Evolutionary conservation across 2,113 vertebrate genomes (phyloP).

Genomic region (Macrotis lagotis): DNA sequence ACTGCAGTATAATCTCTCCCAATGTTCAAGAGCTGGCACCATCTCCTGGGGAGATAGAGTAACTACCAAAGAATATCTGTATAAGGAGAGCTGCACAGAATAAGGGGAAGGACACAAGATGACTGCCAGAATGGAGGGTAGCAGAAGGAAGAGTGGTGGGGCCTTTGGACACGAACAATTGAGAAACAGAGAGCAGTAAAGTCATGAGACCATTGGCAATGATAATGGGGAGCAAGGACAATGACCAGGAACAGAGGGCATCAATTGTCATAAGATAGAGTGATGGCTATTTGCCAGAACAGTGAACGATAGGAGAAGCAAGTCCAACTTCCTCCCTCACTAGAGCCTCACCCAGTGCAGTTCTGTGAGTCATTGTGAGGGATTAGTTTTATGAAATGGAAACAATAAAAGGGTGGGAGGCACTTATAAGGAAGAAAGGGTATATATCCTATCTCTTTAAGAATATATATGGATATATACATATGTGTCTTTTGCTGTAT

Average conservation of each 20-base stretch:
- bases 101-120: neutral
- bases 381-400: neutral
- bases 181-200: neutral
- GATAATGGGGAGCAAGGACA: neutral
- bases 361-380: neutral
- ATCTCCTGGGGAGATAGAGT: neutral
- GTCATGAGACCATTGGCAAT: neutral
- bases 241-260: neutral
- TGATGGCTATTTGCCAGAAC: neutral
- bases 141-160: neutral
- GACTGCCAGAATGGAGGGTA: neutral
- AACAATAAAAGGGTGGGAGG: neutral
- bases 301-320: neutral
- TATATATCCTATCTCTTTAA: neutral
- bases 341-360: neutral
- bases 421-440: neutral
- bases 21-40: neutral
- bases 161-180: neutral
- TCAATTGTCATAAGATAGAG: neutral
- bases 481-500: neutral
- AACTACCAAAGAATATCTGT: neutral
- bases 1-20: neutral
- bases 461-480: too few species aligned
- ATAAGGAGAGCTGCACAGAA: neutral
- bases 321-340: neutral